Conservation (phyloP, 2,888 invertebrate species). For the Ditula angustiorana region DNA sequence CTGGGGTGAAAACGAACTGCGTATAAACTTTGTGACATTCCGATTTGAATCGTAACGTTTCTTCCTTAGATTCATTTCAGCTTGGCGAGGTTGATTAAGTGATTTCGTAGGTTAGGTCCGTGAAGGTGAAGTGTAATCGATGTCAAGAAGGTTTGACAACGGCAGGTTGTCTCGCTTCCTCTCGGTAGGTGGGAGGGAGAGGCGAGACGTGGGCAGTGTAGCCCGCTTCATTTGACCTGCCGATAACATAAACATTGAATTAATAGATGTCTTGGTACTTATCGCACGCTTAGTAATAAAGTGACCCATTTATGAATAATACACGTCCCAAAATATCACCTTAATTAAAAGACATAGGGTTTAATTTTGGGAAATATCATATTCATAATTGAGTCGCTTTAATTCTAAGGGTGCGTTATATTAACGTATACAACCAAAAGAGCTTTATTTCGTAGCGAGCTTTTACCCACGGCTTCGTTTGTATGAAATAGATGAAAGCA, state of each 20-base stretch:
- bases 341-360: too few relatives aligned
- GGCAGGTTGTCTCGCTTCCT: conserved; percentile 8
- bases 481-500: too few relatives aligned
- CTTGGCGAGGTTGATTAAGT: conserved; percentile 6
- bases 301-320: too few relatives aligned
- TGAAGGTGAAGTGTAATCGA: conserved; percentile 31
- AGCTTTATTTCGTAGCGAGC: too few relatives aligned
- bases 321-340: too few relatives aligned
- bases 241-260: neutral
- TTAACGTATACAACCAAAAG: too few relatives aligned
- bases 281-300: too few relatives aligned
- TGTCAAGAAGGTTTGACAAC: conserved; percentile 20
- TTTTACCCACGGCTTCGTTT: too few relatives aligned
- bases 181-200: conserved; percentile 9
- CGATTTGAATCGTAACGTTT: conserved; percentile 1
- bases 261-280: neutral
- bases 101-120: conserved; percentile 28
- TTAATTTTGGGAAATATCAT: too few relatives aligned
- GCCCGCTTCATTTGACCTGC: neutral
- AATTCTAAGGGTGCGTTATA: too few relatives aligned
- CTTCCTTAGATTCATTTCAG: neutral
- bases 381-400: too few relatives aligned
- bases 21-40: neutral
- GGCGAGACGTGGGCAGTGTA: neutral
- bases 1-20: conserved; percentile 6